Base-by-base conservation (phyloP, 2,888 invertebrate species). In the Neoascia interrupta region DNA sequence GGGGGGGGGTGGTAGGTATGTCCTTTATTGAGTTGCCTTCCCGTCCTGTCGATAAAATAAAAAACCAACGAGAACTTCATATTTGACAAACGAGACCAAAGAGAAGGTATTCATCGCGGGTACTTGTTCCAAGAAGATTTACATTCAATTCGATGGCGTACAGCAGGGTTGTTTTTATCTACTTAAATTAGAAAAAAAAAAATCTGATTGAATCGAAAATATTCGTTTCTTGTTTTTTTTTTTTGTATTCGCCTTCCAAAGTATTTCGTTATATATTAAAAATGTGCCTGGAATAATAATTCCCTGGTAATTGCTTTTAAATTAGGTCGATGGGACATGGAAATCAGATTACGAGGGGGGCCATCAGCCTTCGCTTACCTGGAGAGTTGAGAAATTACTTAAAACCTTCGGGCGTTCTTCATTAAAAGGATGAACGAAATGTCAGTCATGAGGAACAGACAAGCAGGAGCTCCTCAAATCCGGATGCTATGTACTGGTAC, bases 241-340 rank as follows among this genome's bases (percentile, higher is more conserved):
- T 23, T 19, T 49, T n/a, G 31, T 5, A 31, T 31, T 6, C 31
- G 31, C 13, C 19, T 16, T 31, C 45, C 5, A 28, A 34, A 16
- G 51, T 60, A 54, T 54, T 76, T 58, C 53, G 66, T 72, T 61
- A 64, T 79, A n/a, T n/a, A 79, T 79, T 79, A 79, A 79, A 72
- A 79, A 72, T 72, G 66, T 79, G 76, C 37, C 60, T 49, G 36
- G 76, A 79, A 79, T 79, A 79, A 79, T 79, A 79, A 79, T 79
- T 79, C 60, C 72, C 72, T 79, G 54, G 64, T 79, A 79, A 79
- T 79, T 79, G 73, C 68, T 79, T 79, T 79, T 73, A 73, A 79
- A 79, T 79, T 79, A 73, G 79, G 79, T 79, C 79, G 79, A 73
- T 73, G 79, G 66, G 54, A 73, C 79, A 73, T 68, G 73, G 73